phyloP scores from a whole-genome alignment of 2,113 vertebrate species.

The Cyprichromis sp. region DNA sequence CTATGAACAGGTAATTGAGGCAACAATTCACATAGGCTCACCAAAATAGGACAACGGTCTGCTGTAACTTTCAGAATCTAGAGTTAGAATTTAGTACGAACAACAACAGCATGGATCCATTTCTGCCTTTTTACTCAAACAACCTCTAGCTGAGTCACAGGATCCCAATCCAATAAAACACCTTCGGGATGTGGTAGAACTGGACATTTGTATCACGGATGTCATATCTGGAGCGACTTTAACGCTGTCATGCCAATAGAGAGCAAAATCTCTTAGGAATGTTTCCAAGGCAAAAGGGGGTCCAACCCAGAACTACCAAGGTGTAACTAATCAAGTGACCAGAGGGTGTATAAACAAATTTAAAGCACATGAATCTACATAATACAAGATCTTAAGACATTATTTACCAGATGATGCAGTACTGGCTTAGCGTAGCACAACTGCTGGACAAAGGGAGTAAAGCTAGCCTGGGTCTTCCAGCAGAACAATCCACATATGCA shows the following conservation, averaged over 20 bases:
- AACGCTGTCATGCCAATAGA: neutral
- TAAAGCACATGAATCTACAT: accelerated
- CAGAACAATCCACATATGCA: neutral
- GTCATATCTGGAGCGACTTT: neutral
- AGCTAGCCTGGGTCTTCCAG: neutral
- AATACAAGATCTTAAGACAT: neutral
- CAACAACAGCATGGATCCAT: neutral
- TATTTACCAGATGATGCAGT: neutral
- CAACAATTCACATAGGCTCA: neutral
- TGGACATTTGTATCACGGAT: neutral
- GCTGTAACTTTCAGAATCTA: neutral
- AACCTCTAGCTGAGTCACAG: accelerated
- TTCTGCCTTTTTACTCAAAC: neutral
- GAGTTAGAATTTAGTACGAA: neutral
- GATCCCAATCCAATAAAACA: neutral
- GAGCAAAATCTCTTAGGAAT: neutral
- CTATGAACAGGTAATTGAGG: neutral
- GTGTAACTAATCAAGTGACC: neutral
- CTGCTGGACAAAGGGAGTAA: neutral
- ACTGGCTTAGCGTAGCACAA: neutral
- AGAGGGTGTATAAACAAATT: neutral
- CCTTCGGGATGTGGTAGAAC: neutral
- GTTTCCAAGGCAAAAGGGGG: neutral
- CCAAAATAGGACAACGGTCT: neutral
- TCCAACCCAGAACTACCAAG: neutral